These are phyloP conservation scores for Brachionus angularis DNA, from an alignment of 1,140 invertebrate genomes.

Conservation along the genomic window DNA sequence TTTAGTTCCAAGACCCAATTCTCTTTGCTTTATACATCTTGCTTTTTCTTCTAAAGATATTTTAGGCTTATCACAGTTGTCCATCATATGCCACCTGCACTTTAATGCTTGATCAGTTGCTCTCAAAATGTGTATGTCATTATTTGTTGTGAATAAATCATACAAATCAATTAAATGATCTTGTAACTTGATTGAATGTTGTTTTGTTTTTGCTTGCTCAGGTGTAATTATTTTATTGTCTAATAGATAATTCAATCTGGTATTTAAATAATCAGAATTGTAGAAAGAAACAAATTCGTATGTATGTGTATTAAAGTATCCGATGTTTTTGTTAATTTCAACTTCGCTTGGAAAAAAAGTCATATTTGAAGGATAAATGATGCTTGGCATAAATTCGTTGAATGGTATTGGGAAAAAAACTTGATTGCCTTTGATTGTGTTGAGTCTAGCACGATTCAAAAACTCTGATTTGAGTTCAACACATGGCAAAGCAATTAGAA, in stretches of 20 bases:
- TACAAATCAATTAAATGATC: slow-evolving; percentile 59
- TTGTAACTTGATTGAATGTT: slow-evolving; percentile 20
- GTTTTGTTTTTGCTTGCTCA: no score
- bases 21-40: slow-evolving; percentile 50
- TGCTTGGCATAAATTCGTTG: slow-evolving; percentile 55
- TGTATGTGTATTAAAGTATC: slow-evolving; percentile 72
- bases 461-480: slow-evolving; percentile 72
- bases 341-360: slow-evolving; percentile 60
- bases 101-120: slow-evolving; percentile 67
- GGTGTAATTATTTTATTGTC: slow-evolving; percentile 45
- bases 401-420: slow-evolving; percentile 58
- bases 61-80: slow-evolving; percentile 50
- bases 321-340: slow-evolving; percentile 71
- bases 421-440: slow-evolving; percentile 59
- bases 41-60: slow-evolving; percentile 47
- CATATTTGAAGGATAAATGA: slow-evolving; percentile 53
- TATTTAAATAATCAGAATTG: slow-evolving; percentile 70
- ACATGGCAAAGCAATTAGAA: slow-evolving; percentile 50
- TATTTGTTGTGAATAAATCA: slow-evolving; percentile 65
- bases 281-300: slow-evolving; percentile 75
- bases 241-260: slow-evolving; percentile 63
- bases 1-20: slow-evolving; percentile 52
- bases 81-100: slow-evolving; percentile 23
- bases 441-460: slow-evolving; percentile 64
- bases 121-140: slow-evolving; percentile 66